These are phyloP conservation scores for Mesitornis unicolor DNA, from an alignment of 2,113 vertebrate species.

Conservation along the genomic window DNA sequence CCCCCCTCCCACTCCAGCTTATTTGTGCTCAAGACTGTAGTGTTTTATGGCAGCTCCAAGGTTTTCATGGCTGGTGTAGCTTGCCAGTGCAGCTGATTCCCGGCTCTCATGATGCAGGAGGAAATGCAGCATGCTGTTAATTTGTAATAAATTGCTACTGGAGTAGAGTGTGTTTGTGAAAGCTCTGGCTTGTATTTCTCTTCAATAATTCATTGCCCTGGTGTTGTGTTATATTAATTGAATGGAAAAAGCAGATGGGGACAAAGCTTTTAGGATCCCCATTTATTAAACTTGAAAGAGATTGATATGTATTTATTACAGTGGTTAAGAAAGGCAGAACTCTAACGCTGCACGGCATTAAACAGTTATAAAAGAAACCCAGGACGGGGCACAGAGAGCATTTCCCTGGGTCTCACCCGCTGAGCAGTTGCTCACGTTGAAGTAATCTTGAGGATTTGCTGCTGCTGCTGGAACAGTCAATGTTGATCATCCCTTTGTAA, in stretches of 20 bases:
- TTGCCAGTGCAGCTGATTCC: background rate
- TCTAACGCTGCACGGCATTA: background rate
- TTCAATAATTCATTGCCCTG: constrained; percentile 46
- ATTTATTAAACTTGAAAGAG: constrained; percentile 14
- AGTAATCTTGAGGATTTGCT: background rate
- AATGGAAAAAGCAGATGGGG: background rate
- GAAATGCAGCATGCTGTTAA: background rate
- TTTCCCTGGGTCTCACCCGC: background rate
- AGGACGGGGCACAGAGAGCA: background rate
- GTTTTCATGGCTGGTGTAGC: background rate
- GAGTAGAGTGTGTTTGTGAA: background rate
- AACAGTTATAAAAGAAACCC: background rate
- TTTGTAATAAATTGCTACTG: constrained; percentile 25
- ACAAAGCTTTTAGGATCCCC: background rate
- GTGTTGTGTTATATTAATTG: background rate
- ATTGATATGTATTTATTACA: background rate
- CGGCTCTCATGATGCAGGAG: background rate
- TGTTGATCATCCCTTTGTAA: background rate
- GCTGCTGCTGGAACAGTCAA: background rate
- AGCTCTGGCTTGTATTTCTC: constrained; percentile 32
- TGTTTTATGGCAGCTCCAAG: background rate
- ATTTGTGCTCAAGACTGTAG: background rate
- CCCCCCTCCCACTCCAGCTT: fast-evolving
- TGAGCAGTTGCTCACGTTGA: background rate
- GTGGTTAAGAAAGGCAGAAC: background rate